These are phyloP conservation scores for Acrocephalus arundinaceus DNA, from an alignment of 2,113 vertebrate species.

Conservation along the genomic window DNA sequence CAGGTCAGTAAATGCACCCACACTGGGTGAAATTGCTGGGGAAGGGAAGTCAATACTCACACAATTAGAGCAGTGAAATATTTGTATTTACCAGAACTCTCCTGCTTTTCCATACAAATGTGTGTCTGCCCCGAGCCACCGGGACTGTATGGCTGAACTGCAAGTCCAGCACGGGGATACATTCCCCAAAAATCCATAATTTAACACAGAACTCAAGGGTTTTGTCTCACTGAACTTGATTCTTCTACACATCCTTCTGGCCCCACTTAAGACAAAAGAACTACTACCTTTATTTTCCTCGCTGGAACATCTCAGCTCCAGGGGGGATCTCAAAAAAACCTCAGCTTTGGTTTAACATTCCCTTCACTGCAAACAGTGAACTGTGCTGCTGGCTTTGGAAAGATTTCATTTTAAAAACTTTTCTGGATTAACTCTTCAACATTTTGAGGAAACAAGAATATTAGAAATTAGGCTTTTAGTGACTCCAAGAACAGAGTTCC, in stretches of 20 bases:
- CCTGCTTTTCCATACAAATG: conserved; percentile 4
- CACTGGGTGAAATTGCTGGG: conserved; percentile 4
- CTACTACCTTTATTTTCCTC: background rate
- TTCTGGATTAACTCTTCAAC: background rate
- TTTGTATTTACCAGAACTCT: conserved; percentile 18
- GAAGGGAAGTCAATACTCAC: conserved; percentile 13
- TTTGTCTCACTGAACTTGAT: background rate
- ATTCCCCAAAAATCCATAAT: background rate
- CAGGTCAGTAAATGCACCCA: conserved; percentile 47
- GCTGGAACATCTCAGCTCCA: background rate
- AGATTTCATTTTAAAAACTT: background rate
- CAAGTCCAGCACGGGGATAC: background rate
- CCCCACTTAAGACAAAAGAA: background rate
- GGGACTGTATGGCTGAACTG: background rate
- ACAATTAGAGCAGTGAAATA: conserved; percentile 16
- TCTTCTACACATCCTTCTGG: background rate
- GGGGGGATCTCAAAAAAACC: background rate
- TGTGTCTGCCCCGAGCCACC: background rate
- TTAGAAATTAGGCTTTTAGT: background rate
- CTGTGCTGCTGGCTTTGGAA: background rate
- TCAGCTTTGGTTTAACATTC: background rate
- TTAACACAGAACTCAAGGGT: background rate
- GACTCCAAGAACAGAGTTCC: background rate
- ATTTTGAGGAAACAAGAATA: background rate
- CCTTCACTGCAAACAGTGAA: background rate